Evolutionary conservation across 2,888 invertebrate species (phyloP), one percentile per base, ranked within the genome.

Genomic region (Dinocampus coccinellae): DNA sequence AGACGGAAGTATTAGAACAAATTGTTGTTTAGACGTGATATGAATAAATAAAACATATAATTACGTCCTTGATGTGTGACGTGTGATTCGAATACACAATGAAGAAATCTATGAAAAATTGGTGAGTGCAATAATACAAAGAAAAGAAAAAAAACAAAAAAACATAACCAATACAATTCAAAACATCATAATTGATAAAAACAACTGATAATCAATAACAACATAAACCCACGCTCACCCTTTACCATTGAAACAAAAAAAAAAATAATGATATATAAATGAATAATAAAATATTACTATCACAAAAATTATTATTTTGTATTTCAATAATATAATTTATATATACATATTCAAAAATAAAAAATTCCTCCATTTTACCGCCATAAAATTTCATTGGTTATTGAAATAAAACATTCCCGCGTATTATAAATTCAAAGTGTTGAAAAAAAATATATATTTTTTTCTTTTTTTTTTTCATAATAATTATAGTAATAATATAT

Each of bases 11-110:
- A 22, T 9, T 61, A 61, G 9, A 61, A 1, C 11, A 11, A 61
- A 36, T 61, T 36, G n/a, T 42, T 62, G 55, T 53, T 53, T 62
- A 58, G 36, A 61, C 62, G 55, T 69, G 69, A 34, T 61, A 39
- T 24, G 39, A 61, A 69, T 69, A 62, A 69, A 69, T 69, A 36
- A 69, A 47, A 69, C 62, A 22, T 36, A 62, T 62, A 55, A 69
- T 53, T 55, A 34, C 62, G 69, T 62, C 69, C 69, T 69, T 69
- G 69, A 69, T 39, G 61, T 62, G 62, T 69, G 69, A 69, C 55
- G 53, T 16, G 69, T 62, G 62, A 62, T 34, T 16, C 6, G 2
- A 47, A 47, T 16, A 47, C 16, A 20, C 1, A 52, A 68, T 6
- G 34, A 68, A 61, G 52, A 34, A 24, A 47, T 20, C 7, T 16